Evolutionary conservation across 2,113 vertebrate genomes (phyloP).

Genomic region (Numenius arquata): DNA sequence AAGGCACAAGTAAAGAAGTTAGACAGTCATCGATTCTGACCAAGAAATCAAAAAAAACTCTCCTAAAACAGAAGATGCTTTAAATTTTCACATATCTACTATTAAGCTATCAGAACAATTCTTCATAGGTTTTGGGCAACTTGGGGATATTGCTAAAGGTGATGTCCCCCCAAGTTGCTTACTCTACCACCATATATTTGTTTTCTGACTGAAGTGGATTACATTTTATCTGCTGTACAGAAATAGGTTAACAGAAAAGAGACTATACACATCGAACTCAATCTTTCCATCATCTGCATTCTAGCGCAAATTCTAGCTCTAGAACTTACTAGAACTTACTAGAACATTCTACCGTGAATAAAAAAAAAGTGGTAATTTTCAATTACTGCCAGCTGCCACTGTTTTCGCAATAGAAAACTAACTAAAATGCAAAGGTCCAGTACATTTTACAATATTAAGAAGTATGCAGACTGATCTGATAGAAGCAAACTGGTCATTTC

Average conservation of each 20-base stretch:
- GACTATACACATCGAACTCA: neutral
- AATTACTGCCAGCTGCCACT: neutral
- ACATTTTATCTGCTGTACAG: neutral
- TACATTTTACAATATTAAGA: neutral
- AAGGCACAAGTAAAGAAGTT: neutral
- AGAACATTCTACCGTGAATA: neutral
- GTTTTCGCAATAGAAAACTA: neutral
- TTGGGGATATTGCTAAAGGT: neutral
- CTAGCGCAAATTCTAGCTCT: neutral
- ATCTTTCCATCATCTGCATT: neutral
- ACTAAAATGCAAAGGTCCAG: neutral
- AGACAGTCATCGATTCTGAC: neutral
- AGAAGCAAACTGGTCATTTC: neutral
- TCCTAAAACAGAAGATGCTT: neutral
- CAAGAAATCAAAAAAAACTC: neutral
- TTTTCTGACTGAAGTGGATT: neutral
- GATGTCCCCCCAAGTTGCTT: rapidly evolving
- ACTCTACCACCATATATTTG: neutral
- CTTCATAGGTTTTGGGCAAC: neutral
- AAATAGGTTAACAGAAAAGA: neutral
- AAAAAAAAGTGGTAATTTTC: neutral
- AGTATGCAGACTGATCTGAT: neutral
- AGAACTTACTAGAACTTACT: neutral
- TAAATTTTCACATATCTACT: neutral
- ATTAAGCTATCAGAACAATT: neutral